Evolutionary conservation across 2,797 vertebrate genomes (phyloP), one percentile per base, ranked within the genome.

Genomic region (Nyctalus aviator): DNA sequence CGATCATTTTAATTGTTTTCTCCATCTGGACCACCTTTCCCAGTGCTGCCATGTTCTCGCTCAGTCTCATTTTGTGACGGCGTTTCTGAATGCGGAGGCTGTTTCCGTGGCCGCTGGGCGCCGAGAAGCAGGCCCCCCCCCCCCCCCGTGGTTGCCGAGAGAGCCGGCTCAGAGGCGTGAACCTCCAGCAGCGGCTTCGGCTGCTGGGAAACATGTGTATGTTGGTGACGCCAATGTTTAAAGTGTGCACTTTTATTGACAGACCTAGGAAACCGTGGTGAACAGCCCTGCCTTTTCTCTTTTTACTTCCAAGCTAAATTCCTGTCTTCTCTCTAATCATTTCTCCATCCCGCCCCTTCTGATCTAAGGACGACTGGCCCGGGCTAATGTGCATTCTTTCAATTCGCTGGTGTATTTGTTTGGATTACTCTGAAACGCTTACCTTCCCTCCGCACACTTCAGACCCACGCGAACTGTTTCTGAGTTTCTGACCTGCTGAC

Each of bases 301-400:
- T 37, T 87, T 35, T 91, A 18, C 44, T 77, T 88, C 27, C 32
- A 76, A 81, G 27, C 6, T 30, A 77, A 68, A 37, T 55, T 88
- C 14, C 32, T 48, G 1, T 69, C 48, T 44, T 21, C 46, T 75
- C 35, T 94, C 57, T 83, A 62, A 88, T 82, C 41, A 37, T 86
- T 48, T 84, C 59, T 92, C 90, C 88, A n/a, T 76, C 17, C 11
- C 6, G 13, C 2, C 17, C 13, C 53, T 89, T 93, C 44, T 64
- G 69, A 69, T 71, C 35, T 93, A 91, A 90, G 71, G 68, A 57
- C 75, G 23, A 30, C 23, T 92, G 48, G 69, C 14, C 27, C 44
- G 78, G 69, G 75, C 18, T 87, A 44, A 79, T 44, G 10, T 62
- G 13, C 44, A 46, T 69, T 85, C 77, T 89, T 89, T 94, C 30